These are phyloP conservation scores for Scomber colias DNA, from an alignment of 2,113 vertebrate species.

Conservation along the genomic window DNA sequence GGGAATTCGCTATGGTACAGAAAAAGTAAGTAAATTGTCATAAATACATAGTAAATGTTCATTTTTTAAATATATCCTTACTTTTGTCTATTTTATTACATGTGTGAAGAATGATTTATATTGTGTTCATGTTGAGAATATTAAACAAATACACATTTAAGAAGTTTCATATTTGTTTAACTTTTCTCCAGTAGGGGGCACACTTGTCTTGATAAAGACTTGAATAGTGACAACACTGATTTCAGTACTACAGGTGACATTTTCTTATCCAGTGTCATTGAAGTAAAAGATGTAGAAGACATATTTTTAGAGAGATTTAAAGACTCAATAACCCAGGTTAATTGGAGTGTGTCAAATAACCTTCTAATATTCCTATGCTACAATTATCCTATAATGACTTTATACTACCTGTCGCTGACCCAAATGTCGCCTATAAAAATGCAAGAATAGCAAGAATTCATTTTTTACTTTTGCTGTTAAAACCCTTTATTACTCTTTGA, in stretches of 20 bases:
- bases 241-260: background rate
- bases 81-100: background rate
- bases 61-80: background rate
- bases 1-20: slow-evolving; percentile 1
- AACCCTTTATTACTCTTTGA: background rate
- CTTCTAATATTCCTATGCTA: too few relatives aligned
- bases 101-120: background rate
- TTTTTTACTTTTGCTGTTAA: background rate
- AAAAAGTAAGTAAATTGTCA: background rate
- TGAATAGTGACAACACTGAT: background rate
- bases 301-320: background rate
- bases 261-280: background rate
- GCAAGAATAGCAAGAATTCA: background rate
- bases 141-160: background rate
- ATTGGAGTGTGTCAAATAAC: background rate
- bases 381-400: background rate
- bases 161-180: background rate
- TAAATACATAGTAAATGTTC: background rate
- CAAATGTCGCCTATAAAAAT: background rate
- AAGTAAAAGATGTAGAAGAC: background rate
- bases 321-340: background rate
- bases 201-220: slow-evolving; percentile 40
- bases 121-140: background rate
- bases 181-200: slow-evolving; percentile 71
- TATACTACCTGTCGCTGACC: background rate